Conservation (phyloP, 2,888 invertebrate genomes). For the Pedicia rivosa region DNA sequence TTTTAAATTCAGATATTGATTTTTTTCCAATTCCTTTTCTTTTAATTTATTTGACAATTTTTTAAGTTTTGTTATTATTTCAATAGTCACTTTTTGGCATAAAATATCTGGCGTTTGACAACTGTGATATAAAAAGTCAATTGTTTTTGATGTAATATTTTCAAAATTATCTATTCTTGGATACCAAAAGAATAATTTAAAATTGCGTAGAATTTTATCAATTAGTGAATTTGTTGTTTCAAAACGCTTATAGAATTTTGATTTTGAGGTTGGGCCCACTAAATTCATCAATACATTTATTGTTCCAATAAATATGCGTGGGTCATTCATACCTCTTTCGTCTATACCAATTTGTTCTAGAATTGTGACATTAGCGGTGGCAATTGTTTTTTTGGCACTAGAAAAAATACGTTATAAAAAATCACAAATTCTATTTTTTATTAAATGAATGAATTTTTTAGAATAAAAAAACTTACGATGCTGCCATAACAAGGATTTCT, state of each 20-base stretch:
- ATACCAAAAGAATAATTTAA: slow-evolving; percentile 33
- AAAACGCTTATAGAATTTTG: slow-evolving; percentile 26
- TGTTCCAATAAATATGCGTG: slow-evolving; percentile 23
- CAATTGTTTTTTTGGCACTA: slow-evolving; percentile 40
- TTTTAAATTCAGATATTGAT: too few relatives aligned
- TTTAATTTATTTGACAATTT: slow-evolving; percentile 26
- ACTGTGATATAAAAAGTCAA: slow-evolving; percentile 38
- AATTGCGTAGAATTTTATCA: too few relatives aligned
- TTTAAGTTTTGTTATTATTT: slow-evolving; percentile 34
- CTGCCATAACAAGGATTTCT: slow-evolving; percentile 62
- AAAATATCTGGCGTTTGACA: slow-evolving; percentile 40
- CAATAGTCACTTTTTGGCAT: slow-evolving; percentile 33
- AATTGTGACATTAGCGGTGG: slow-evolving; percentile 51
- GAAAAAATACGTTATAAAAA: slow-evolving; percentile 12
- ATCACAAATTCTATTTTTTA: not conserved
- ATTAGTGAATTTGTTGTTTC: too few relatives aligned
- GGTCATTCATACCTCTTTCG: slow-evolving; percentile 24
- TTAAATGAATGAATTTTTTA: not conserved
- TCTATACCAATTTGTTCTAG: slow-evolving; percentile 36
- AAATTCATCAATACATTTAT: slow-evolving; percentile 24
- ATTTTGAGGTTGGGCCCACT: slow-evolving; percentile 20
- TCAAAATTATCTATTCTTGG: slow-evolving; percentile 33
- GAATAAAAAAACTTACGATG: slow-evolving; percentile 27
- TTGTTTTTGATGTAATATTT: slow-evolving; percentile 33
- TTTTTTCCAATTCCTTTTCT: too few relatives aligned